These are phyloP conservation scores for Ctenochaetus hawaiiensis DNA, from an alignment of 2,797 vertebrate species.

Conservation along the genomic window DNA sequence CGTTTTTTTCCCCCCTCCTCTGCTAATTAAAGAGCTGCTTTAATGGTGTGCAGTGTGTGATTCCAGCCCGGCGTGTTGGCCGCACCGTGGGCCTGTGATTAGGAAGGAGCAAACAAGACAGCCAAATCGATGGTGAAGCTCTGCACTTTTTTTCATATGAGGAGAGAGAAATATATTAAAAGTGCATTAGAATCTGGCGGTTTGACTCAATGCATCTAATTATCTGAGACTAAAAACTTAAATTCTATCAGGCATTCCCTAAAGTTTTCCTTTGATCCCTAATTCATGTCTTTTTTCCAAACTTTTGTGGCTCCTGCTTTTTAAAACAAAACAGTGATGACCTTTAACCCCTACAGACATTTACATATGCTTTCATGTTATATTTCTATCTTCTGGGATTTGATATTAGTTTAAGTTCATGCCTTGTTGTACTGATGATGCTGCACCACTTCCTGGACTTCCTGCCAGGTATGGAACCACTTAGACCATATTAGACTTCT, in stretches of 20 bases:
- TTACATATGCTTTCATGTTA: neutral
- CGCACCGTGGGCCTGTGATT: conserved; percentile 33
- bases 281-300: neutral
- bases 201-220: neutral
- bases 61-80: conserved; percentile 44
- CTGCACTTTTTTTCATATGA: neutral
- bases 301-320: neutral
- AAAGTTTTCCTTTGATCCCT: neutral
- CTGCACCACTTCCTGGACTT: neutral
- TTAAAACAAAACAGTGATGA: neutral
- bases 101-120: conserved; percentile 4
- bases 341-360: neutral
- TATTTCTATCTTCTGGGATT: neutral
- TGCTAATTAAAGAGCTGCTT: conserved; percentile 64
- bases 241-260: no score
- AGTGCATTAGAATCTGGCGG: neutral
- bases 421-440: neutral
- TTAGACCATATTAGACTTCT: neutral
- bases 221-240: neutral
- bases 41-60: conserved; percentile 41
- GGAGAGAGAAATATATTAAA: neutral
- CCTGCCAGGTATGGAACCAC: neutral
- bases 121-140: neutral
- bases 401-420: neutral
- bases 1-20: neutral